Conservation (phyloP, 2,888 invertebrate species). For the Melanargia galathea region DNA sequence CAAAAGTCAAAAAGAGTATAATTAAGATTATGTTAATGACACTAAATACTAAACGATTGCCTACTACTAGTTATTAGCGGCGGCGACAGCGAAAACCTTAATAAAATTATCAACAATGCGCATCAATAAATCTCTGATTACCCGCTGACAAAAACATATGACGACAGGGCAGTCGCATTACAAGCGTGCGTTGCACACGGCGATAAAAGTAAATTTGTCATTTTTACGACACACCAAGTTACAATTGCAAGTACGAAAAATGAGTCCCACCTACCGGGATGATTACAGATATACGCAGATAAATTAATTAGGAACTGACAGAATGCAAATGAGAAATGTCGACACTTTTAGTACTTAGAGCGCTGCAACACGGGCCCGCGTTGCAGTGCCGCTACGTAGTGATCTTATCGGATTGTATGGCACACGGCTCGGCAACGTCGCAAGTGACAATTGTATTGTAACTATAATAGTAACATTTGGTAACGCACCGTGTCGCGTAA, state of each 20-base stretch:
- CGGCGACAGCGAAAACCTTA: not conserved
- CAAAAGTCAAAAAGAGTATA: not conserved
- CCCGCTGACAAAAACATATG: slow-evolving; percentile 74
- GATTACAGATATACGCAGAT: slow-evolving; percentile 42
- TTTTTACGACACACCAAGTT: slow-evolving; percentile 68
- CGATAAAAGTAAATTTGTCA: slow-evolving; percentile 73
- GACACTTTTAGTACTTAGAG: slow-evolving; percentile 1
- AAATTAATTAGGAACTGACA: slow-evolving; percentile 44
- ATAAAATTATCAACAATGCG: slow-evolving; percentile 72
- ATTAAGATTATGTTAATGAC: slow-evolving; percentile 48
- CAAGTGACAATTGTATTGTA: too few relatives aligned
- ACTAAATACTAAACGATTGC: not conserved
- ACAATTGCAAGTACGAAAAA: slow-evolving; percentile 62
- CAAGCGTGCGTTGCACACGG: slow-evolving; percentile 64
- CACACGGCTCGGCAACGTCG: too few relatives aligned
- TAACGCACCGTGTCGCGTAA: too few relatives aligned
- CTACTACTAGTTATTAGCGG: slow-evolving; percentile 57
- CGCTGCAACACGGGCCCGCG: too few relatives aligned
- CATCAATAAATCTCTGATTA: slow-evolving; percentile 74
- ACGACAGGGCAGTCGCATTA: slow-evolving; percentile 61
- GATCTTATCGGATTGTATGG: too few relatives aligned
- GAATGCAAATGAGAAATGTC: slow-evolving; percentile 14
- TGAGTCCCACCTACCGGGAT: slow-evolving; percentile 61
- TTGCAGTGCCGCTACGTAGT: too few relatives aligned
- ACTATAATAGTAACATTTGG: too few relatives aligned